Evolutionary conservation across 2,888 invertebrate species (phyloP).

Genomic region (Tachina fera): DNA sequence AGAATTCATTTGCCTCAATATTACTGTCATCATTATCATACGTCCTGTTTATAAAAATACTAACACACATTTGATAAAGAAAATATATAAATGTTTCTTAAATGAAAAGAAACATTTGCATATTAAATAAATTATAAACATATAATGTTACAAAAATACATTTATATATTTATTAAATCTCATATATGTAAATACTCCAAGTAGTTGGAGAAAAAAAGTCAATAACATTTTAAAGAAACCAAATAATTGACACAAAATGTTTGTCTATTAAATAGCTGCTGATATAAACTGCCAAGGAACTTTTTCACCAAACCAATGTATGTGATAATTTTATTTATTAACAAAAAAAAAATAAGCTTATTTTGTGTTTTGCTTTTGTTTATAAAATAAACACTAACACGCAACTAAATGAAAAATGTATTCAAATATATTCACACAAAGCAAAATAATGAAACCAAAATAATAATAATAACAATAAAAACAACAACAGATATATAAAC

Average conservation of each 20-base stretch:
- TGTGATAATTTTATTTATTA: neutral
- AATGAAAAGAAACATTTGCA: no score
- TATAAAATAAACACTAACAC: neutral
- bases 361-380: neutral
- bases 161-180: no score
- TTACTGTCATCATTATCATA: slow-evolving; percentile 47
- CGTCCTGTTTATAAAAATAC: slow-evolving; percentile 11
- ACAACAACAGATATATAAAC: slow-evolving; percentile 20
- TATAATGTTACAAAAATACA: no score
- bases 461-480: slow-evolving; percentile 3
- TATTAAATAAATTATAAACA: no score
- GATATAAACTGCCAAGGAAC: neutral
- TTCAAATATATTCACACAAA: slow-evolving; percentile 19
- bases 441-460: slow-evolving; percentile 35
- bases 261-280: neutral
- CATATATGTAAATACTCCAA: no score
- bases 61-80: neutral
- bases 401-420: neutral
- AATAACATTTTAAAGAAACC: neutral
- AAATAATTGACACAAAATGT: neutral
- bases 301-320: neutral
- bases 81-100: neutral
- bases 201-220: neutral
- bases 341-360: neutral
- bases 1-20: slow-evolving; percentile 45